A percentile compares a stretch with the other conserved stretches of the same genome.
Evolutionary conservation across 2,797 vertebrate species (phyloP).

Genomic region (Molossus alvarezi): DNA sequence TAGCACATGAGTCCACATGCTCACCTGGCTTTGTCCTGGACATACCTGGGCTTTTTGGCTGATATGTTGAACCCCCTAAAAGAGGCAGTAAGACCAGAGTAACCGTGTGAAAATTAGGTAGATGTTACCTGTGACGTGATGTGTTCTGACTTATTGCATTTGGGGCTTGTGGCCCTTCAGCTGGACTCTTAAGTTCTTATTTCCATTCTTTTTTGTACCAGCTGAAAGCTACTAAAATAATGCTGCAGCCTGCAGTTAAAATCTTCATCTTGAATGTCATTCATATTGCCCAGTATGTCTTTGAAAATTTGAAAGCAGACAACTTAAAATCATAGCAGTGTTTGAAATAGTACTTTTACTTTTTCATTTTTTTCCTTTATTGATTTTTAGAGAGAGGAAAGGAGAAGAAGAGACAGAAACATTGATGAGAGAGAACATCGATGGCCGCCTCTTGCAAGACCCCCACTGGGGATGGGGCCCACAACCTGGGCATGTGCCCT

Average conservation of each 20-base stretch:
- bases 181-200: not conserved
- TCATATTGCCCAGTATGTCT: not conserved
- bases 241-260: not conserved
- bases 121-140: not conserved
- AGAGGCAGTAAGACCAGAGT: slow-evolving; percentile 4
- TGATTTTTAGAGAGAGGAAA: no score
- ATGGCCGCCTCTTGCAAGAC: no score
- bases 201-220: slow-evolving; percentile 10
- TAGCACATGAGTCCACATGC: not conserved
- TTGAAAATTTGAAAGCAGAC: slow-evolving; percentile 40
- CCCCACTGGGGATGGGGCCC: no score
- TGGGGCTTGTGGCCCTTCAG: not conserved
- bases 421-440: no score
- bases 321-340: slow-evolving; percentile 44
- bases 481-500: no score
- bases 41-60: not conserved
- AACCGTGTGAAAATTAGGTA: not conserved
- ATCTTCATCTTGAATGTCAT: not conserved
- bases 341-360: slow-evolving; percentile 10
- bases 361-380: no score
- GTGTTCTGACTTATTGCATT: not conserved
- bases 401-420: no score
- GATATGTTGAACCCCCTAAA: not conserved
- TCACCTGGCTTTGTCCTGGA: not conserved
- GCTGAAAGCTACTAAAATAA: slow-evolving; percentile 43